A percentile compares a stretch with the other conserved stretches of the same genome.
Evolutionary conservation across 2,888 invertebrate genomes (phyloP).

Genomic region (Zygothrica quintamaculata): DNA sequence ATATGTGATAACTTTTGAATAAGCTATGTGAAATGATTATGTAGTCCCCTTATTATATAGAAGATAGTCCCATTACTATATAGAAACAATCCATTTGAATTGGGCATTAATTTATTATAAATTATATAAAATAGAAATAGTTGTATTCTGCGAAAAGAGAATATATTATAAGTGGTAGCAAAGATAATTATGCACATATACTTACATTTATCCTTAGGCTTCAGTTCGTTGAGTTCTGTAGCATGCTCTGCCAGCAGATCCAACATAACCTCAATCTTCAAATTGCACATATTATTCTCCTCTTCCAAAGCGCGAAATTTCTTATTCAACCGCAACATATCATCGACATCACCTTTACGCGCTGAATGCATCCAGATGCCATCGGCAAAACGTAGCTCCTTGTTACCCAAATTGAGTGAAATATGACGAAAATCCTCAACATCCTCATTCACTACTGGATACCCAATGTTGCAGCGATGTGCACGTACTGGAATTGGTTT

Average conservation of each 20-base stretch:
- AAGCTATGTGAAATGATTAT: slow-evolving; percentile 46
- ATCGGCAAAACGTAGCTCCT: slow-evolving; percentile 83
- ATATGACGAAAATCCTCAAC: slow-evolving; percentile 82
- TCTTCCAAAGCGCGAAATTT: slow-evolving; percentile 81
- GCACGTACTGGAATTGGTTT: slow-evolving; percentile 81
- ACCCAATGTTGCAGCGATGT: slow-evolving; percentile 80
- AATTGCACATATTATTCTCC: slow-evolving; percentile 82
- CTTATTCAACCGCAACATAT: slow-evolving; percentile 76
- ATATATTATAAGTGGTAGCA: too few relatives aligned
- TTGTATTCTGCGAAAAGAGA: slow-evolving; percentile 17
- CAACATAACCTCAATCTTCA: slow-evolving; percentile 83
- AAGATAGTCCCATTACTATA: slow-evolving; percentile 31
- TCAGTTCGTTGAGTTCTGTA: slow-evolving; percentile 74
- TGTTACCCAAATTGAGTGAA: slow-evolving; percentile 80
- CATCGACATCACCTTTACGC: slow-evolving; percentile 79
- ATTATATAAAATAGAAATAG: too few relatives aligned
- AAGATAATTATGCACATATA: too few relatives aligned
- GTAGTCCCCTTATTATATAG: slow-evolving; percentile 24
- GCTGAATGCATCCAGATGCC: slow-evolving; percentile 83
- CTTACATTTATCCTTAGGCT: slow-evolving; percentile 61
- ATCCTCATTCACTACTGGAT: slow-evolving; percentile 80
- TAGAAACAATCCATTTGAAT: slow-evolving; percentile 13
- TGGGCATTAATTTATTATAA: slow-evolving; percentile 1
- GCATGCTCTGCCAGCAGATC: slow-evolving; percentile 83
- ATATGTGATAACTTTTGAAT: slow-evolving; percentile 53